Evolutionary conservation across 2,888 invertebrate species (phyloP).

Genomic region (Netelia virgata): DNA sequence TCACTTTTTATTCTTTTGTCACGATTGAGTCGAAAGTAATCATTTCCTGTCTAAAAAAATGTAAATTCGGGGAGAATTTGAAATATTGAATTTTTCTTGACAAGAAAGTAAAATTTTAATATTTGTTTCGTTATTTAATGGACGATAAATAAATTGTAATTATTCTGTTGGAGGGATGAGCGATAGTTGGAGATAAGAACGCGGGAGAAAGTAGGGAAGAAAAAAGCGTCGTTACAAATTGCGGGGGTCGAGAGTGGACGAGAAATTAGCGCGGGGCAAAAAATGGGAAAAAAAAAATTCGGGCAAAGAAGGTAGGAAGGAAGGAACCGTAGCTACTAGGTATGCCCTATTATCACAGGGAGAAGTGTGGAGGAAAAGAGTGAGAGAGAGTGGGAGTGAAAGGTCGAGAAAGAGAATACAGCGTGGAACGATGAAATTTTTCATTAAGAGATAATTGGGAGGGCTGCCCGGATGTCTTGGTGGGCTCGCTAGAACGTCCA

Average conservation of each 20-base stretch:
- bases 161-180: no score
- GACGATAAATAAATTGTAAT: no score
- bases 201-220: background rate
- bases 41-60: no score
- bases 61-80: no score
- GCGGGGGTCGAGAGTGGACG: slow-evolving; percentile 3
- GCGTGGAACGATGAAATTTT: slow-evolving; percentile 62
- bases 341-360: slow-evolving; percentile 34
- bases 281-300: slow-evolving; percentile 16
- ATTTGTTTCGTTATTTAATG: background rate
- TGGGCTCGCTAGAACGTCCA: slow-evolving; percentile 32
- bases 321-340: slow-evolving; percentile 26
- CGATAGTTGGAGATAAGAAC: background rate
- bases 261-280: background rate
- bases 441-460: slow-evolving; percentile 67
- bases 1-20: no score
- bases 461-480: slow-evolving; percentile 43
- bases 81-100: background rate
- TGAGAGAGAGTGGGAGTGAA: slow-evolving; percentile 9
- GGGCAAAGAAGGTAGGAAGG: slow-evolving; percentile 39
- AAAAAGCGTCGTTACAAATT: background rate
- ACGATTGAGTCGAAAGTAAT: no score
- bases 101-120: no score
- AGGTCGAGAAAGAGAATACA: slow-evolving; percentile 37
- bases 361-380: background rate